Evolutionary conservation across 2,113 vertebrate genomes (phyloP).

Genomic region (Osmerus mordax): DNA sequence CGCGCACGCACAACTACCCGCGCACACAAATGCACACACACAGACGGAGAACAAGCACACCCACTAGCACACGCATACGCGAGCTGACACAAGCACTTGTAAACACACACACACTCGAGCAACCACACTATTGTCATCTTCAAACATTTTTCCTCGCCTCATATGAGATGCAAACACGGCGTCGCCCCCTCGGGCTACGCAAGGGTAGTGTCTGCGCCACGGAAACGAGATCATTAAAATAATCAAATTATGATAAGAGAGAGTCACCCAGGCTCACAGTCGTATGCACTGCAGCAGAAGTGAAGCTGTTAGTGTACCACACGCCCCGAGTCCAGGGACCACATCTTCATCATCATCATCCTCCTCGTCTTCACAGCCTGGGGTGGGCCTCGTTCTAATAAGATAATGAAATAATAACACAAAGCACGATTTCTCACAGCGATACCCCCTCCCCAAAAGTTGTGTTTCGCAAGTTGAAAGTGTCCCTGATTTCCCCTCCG

Average conservation of each 20-base stretch:
- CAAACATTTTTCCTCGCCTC: conserved; percentile 53
- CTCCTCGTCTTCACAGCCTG: conserved; percentile 57
- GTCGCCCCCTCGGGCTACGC: conserved; percentile 47
- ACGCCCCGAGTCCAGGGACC: conserved; percentile 3
- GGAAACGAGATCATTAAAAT: conserved; percentile 78
- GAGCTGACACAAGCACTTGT: not conserved
- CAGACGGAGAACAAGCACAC: not conserved
- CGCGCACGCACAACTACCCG: not conserved
- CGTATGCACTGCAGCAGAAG: conserved; percentile 66
- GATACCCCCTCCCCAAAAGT: conserved; percentile 37
- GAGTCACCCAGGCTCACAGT: conserved; percentile 70
- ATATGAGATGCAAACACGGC: conserved; percentile 65
- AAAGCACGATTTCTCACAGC: not conserved
- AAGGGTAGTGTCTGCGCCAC: conserved; percentile 55
- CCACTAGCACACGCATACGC: conserved; percentile 8
- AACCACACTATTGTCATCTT: conserved; percentile 49
- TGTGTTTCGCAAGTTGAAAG: not conserved
- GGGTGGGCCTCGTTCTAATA: conserved; percentile 59
- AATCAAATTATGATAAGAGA: conserved; percentile 77
- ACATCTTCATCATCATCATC: conserved; percentile 64
- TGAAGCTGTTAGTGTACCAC: conserved; percentile 44
- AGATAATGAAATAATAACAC: conserved; percentile 37
- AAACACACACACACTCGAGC: conserved; percentile 8
- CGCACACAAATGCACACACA: conserved; percentile 8
- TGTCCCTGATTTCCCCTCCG: not conserved